Percentiles rank a stretch among this genome's conserved stretches.
phyloP scores from a whole-genome alignment of 2,113 vertebrate genomes.

The Silurus asotus region DNA sequence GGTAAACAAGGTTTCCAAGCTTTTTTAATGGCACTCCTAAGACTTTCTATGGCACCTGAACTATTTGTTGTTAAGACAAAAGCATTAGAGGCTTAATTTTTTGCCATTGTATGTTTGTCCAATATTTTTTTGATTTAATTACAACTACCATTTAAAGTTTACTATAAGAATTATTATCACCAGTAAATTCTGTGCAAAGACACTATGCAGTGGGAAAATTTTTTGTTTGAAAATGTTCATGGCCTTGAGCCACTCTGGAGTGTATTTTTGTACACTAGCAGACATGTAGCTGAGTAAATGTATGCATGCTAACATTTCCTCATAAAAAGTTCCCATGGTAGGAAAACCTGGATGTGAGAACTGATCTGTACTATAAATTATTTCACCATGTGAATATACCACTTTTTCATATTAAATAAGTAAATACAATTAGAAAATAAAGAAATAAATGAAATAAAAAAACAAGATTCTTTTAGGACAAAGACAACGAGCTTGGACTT shows the following conservation, averaged over 20 bases:
- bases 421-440: no score
- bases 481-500: background rate
- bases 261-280: background rate
- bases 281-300: background rate
- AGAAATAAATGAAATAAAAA: no score
- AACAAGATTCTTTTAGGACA: no score
- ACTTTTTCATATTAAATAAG: background rate
- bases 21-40: no score
- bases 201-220: background rate
- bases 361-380: background rate
- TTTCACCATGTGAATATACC: background rate
- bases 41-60: no score
- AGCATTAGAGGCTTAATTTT: no score
- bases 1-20: background rate
- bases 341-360: background rate
- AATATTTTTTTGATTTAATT: no score
- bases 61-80: no score
- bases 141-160: no score
- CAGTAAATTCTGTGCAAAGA: background rate
- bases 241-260: background rate
- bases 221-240: background rate
- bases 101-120: no score
- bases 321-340: background rate
- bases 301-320: background rate
- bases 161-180: no score